Evolutionary conservation across 2,113 vertebrate genomes (phyloP).

Genomic region (Callorhinus ursinus): DNA sequence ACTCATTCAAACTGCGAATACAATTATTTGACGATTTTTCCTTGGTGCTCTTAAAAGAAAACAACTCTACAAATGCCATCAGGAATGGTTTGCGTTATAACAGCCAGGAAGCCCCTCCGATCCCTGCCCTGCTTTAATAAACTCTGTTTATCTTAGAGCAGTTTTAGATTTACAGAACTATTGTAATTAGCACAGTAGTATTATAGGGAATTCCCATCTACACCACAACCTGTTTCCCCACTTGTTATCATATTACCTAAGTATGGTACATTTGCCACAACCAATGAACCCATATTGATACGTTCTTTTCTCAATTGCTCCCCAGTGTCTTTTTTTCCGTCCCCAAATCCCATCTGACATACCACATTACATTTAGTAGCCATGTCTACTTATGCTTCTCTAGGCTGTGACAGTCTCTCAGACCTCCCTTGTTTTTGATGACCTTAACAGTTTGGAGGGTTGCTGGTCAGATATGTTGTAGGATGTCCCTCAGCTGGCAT

Average conservation of each 20-base stretch:
- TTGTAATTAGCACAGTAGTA: neutral
- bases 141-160: neutral
- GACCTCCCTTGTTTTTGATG: neutral
- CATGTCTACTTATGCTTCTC: neutral
- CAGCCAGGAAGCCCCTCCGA: neutral
- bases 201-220: neutral
- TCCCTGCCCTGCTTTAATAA: neutral
- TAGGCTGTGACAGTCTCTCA: neutral
- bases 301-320: neutral
- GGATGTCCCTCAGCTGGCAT: neutral
- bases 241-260: neutral
- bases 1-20: neutral
- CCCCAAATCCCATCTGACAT: neutral
- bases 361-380: neutral
- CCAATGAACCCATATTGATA: neutral
- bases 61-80: neutral
- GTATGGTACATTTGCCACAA: neutral
- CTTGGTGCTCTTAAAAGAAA: neutral
- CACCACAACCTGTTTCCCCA: neutral
- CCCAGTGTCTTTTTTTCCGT: neutral
- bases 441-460: neutral
- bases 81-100: neutral
- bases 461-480: neutral
- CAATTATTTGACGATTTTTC: neutral
- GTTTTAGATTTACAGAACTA: neutral